Evolutionary conservation across 2,888 invertebrate genomes (phyloP).

Genomic region (Himalopsyche japonica): DNA sequence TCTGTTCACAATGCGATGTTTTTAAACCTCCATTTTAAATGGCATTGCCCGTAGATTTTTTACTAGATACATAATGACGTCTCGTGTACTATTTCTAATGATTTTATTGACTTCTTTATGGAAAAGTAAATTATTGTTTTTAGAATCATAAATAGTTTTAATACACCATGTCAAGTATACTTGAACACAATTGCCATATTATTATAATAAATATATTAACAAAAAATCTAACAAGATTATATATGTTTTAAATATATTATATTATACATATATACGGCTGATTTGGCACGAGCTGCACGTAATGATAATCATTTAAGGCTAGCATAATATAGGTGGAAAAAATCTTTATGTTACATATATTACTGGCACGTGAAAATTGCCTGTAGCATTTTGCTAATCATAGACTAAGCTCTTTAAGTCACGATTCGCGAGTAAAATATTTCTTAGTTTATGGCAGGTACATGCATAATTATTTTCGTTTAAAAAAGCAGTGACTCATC

Average conservation of each 20-base stretch:
- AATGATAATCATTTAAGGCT: background rate
- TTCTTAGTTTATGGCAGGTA: background rate
- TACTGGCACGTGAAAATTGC: background rate
- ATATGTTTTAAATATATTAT: background rate
- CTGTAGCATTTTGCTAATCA: background rate
- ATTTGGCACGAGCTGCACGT: background rate
- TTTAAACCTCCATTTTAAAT: too few species aligned
- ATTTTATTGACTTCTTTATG: too few species aligned
- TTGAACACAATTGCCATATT: too few species aligned
- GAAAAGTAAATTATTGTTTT: background rate
- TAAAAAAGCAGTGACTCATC: background rate
- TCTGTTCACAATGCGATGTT: too few species aligned
- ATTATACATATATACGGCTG: background rate
- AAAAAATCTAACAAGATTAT: background rate
- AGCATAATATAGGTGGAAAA: background rate
- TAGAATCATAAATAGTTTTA: background rate
- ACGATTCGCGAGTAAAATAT: background rate
- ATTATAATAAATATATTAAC: background rate
- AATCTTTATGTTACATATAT: background rate
- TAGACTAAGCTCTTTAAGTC: background rate
- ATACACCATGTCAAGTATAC: background rate
- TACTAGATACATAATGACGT: too few species aligned
- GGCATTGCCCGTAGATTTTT: too few species aligned
- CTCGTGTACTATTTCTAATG: too few species aligned
- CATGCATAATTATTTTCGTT: background rate